Evolutionary conservation across 2,888 invertebrate species (phyloP), one percentile per base, ranked within the genome.

Genomic region (Cosmia pyralina): DNA sequence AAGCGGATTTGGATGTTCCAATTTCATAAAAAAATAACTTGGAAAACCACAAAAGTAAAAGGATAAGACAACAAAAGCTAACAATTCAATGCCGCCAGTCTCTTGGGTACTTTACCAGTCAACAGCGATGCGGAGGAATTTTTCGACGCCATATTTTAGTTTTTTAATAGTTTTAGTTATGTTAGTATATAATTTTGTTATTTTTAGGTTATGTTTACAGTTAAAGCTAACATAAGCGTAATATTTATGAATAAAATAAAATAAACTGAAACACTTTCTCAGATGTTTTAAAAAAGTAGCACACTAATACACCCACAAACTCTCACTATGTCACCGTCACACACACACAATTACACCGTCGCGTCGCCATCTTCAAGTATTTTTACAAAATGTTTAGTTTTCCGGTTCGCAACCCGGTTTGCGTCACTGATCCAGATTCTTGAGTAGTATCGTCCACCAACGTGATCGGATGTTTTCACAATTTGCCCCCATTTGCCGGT

Each of bases 401-500:
- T 28, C 58, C 77, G 75, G 66, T 77, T 72, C 55, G 48, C 46
- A 64, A 82, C 75, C 79, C 75, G 28, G 65, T 63, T 85, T 77
- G 72, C 77, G 69, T 79, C 82, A 78, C 64, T 71, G 77, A 78
- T 80, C 85, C 64, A 64, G 72, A 82, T 82, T 82, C 71, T 62
- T 71, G 64, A 74, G 67, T 63, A 69, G 53, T 50, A 48, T 55
- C 53, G 65, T 52, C 62, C 57, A 70, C 34, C 62, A 48, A 57
- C 22, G 58, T 55, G 73, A 77, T 79, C 66, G 75, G 79, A 79
- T 85, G 76, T 86, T 82, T 77, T 78, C 78, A 73, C 80, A 70
- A 76, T 82, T 79, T 69, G 82, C 72, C 69, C 76, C 71, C 65
- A 75, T 86, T 84, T 79, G 28, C 74, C 72, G 70, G 69, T 52